Evolutionary conservation across 2,797 vertebrate genomes (phyloP), one percentile per base, ranked within the genome.

Genomic region (Falco biarmicus): DNA sequence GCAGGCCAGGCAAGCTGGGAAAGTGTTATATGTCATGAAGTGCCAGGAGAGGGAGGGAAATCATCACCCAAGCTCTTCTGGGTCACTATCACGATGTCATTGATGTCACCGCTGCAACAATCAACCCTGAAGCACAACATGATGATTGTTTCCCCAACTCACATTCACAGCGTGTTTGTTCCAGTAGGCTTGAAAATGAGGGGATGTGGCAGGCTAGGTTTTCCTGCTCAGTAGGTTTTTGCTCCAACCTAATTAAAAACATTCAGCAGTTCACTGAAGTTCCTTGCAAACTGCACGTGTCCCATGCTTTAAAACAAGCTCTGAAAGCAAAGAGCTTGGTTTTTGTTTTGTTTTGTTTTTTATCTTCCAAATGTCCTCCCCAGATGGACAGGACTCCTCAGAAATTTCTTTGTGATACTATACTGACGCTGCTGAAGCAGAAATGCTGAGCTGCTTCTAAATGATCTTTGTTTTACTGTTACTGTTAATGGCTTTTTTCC

Each of bases 231-330:
- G 61, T 53, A 89, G 34, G 37, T 60, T 95, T 95, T 78, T 86
- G 25, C 61, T 91, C 28, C 79, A 51, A 84, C 34, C 32, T 78
- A 92, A 93, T 95, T 91, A 87, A 92, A 93, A 94, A 60, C 53
- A 75, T 65, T 73, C 39, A 91, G 75, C 59, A 90, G 65, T 75
- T 80, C 50, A 90, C 19, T 65, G 47, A 85, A 63, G 47, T 60
- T 81, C 59, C 64, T 81, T 76, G 75, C 73, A 68, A 90, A 88
- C 29, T 60, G 65, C 3, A 25, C 0, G 0, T 45, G 34, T 53
- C 31, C 28, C 31, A 19, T 17, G 34, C 53, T 81, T 95, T 61
- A 77, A 93, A 94, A 90, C 29, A 81, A 71, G 29, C 39, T 87
- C 59, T 68, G 64, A 91, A 76, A 92, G 29, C 60, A 78, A 91